Conservation (phyloP, 2,113 vertebrate genomes). For the Chamaea fasciata region DNA sequence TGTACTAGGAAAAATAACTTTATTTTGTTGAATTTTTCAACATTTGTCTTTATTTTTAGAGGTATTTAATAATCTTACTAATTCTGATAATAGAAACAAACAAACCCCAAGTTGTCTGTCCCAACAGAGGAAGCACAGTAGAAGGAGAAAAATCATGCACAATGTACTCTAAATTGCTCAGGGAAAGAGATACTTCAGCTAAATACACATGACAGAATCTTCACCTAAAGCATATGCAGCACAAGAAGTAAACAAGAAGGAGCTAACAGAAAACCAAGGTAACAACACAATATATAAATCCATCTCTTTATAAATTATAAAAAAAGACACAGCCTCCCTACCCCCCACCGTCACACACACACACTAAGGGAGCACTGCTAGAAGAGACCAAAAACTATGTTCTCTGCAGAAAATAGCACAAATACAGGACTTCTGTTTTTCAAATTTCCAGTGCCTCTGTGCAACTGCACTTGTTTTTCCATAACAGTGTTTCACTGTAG, state of each 20-base stretch:
- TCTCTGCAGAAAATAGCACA: not conserved
- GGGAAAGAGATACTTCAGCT: not conserved
- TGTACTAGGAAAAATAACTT: not conserved
- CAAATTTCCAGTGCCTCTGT: not conserved
- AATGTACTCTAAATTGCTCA: not conserved
- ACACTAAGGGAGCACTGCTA: not conserved
- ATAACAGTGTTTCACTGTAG: not conserved
- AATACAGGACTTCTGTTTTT: not conserved
- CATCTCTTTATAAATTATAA: not conserved
- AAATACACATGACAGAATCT: not conserved
- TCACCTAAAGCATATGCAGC: not conserved
- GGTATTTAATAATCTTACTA: not conserved
- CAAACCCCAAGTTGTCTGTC: not conserved
- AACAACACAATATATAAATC: not conserved
- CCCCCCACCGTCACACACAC: fast-evolving
- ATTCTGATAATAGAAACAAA: not conserved
- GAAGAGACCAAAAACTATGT: not conserved
- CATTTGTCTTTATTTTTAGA: not conserved
- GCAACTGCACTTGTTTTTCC: not conserved
- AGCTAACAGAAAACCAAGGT: not conserved
- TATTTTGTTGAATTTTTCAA: not conserved
- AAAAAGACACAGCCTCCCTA: fast-evolving
- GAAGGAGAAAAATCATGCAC: not conserved
- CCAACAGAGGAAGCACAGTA: not conserved
- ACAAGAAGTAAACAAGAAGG: not conserved